phyloP scores from a whole-genome alignment of 2,888 invertebrate species.

The Philaethria dido region DNA sequence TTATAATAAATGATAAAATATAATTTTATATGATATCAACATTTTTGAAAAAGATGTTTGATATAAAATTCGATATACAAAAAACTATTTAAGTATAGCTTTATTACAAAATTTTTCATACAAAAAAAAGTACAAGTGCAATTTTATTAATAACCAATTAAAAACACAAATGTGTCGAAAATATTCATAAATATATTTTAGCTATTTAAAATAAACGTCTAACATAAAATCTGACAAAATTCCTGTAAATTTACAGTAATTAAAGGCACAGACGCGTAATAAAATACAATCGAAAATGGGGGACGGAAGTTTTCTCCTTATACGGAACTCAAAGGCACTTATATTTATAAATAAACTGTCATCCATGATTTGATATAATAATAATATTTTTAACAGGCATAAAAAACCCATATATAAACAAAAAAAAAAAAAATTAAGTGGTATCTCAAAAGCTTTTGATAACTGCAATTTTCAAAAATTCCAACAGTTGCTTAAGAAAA shows the following conservation, averaged over 20 bases:
- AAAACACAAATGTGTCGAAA: too few relatives aligned
- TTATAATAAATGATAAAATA: too few relatives aligned
- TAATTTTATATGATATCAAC: too few relatives aligned
- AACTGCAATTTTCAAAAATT: neutral
- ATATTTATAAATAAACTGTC: neutral
- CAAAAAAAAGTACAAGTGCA: neutral
- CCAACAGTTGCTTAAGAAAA: neutral
- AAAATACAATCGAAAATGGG: neutral
- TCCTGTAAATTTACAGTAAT: slow-evolving; percentile 48
- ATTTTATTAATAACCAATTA: neutral
- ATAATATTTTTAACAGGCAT: slow-evolving; percentile 7
- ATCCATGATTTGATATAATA: slow-evolving; percentile 10
- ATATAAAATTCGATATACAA: too few relatives aligned
- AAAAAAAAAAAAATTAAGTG: neutral
- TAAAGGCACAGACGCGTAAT: slow-evolving; percentile 3
- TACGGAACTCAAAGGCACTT: slow-evolving; percentile 36
- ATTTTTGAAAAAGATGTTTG: too few relatives aligned
- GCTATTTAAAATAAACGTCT: too few relatives aligned
- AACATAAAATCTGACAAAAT: too few relatives aligned
- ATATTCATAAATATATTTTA: too few relatives aligned
- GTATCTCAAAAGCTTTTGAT: neutral
- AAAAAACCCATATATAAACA: neutral
- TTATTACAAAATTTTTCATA: too few relatives aligned
- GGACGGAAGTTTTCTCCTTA: slow-evolving; percentile 32
- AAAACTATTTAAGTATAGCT: too few relatives aligned